Evolutionary conservation across 2,888 invertebrate genomes (phyloP).

Genomic region (Hecatera dysodea): DNA sequence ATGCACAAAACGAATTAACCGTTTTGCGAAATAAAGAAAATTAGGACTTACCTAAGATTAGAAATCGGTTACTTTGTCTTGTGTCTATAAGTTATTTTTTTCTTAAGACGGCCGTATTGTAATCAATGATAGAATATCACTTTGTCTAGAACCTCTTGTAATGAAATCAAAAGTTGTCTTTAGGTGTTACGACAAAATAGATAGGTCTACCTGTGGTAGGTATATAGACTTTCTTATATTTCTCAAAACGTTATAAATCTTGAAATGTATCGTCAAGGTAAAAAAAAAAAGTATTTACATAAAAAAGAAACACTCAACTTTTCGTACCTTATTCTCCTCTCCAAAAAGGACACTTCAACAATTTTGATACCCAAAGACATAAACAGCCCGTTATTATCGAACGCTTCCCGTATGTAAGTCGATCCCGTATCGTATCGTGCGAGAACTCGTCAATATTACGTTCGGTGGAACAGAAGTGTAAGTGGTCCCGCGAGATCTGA

Average conservation of each 20-base stretch:
- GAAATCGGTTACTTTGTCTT: no score
- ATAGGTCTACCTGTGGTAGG: not conserved
- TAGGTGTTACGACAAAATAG: not conserved
- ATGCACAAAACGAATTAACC: no score
- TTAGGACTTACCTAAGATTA: no score
- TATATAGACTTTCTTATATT: not conserved
- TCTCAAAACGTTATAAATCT: not conserved
- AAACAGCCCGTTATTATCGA: constrained; percentile 43
- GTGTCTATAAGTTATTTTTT: no score
- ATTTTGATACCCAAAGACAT: constrained; percentile 32
- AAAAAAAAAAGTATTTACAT: not conserved
- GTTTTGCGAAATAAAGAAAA: no score
- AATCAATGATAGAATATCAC: no score
- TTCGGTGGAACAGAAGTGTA: constrained; percentile 39
- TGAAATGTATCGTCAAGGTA: not conserved
- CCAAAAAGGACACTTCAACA: constrained; percentile 2
- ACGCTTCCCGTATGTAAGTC: constrained; percentile 39
- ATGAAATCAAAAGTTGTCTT: not conserved
- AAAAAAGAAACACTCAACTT: not conserved
- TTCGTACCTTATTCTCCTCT: not conserved
- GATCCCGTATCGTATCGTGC: constrained; percentile 28
- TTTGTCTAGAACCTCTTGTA: not conserved
- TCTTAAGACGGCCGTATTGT: no score
- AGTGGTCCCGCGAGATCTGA: constrained; percentile 61
- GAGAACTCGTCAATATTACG: constrained; percentile 50